Base-by-base conservation (phyloP, 2,888 invertebrate genomes). In the Hirtodrosophila trivittata region DNA sequence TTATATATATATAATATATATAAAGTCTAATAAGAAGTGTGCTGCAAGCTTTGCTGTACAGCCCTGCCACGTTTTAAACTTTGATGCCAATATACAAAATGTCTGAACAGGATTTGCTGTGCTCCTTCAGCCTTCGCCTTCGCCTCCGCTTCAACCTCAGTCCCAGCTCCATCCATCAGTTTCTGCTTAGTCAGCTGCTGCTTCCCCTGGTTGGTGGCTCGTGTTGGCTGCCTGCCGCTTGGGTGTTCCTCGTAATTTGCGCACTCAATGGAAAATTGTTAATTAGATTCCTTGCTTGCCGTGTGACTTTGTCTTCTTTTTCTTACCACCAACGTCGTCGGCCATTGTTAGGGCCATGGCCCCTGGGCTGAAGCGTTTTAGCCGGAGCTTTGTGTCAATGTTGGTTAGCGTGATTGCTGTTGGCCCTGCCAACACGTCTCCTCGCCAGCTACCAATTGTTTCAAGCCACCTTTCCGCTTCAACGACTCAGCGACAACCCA, bases 231-330 rank as follows among this genome's bases (percentile, higher is more conserved):
- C 18, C 21, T 25, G 33, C 52, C 35, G 58, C 39, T 72, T 59
- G 55, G 73, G 65, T 86, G 78, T 86, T 82, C 73, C 68, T 81
- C 80, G 88, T 89, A 89, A 89, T 89, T 89, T 88, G 88, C 87
- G 86, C 89, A 89, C 89, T 90, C 89, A 90, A 89, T 90, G 89
- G 88, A 90, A 89, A 90, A 90, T 89, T 90, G 90, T 90, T 90
- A 90, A 90, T 90, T 89, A 90, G 89, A 89, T 89, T 90, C 88
- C 87, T 87, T 78, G 81, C 86, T 86, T 77, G 87, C 77, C 82
- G 77, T 86, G 75, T 85, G 87, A 87, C 88, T 87, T 87, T 78
- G 74, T 78, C 85, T 75, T 76, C 59, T 58, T 43, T 62, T 43
- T 63, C 62, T 54, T 74, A 63, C 43, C 37, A 21, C 16, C 45